Base-by-base conservation (phyloP, 2,113 vertebrate genomes). In the Thamnophis sirtalis region DNA sequence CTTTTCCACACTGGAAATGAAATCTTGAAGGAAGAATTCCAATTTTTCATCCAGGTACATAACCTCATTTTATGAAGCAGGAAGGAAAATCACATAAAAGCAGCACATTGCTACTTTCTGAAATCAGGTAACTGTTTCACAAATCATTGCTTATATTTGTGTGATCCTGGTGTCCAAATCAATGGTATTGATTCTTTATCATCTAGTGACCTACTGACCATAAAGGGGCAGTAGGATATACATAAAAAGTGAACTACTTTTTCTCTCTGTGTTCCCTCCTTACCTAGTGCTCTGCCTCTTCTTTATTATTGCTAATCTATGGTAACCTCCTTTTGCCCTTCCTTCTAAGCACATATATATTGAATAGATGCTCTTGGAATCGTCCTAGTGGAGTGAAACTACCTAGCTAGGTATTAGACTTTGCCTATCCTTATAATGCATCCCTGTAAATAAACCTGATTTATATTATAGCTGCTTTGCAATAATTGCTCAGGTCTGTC, bases 1-100 rank as follows among this genome's bases (percentile, higher is more conserved):
- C 7, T 91, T 80, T 68, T 38, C 55, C 80, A 11, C 3, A 91
- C 91, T 94, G 38, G 89, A 92, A 94, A 91, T 33, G 21, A 92
- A 92, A 54, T 0, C 0, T 6, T 9, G 51, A 13, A 53, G 7
- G 54, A 92, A 93, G 51, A 80, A 1, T 0, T 1, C 43, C 55
- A 51, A 6, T 85, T 88, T 53, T 87, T 43, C 21, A 4, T 58
- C 33, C 85, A 89, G 48, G 3, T 90, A 86, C 73, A 87, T 13
- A 5, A 21, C 0, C 56, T 0, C 38, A 68, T 89, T n/a, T 84
- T 92, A 24, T 48, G 93, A 55, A 33, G 53, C 84, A 84, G 73
- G 94, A 92, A 17, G 7, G 60, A 68, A 51, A 93, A 33, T 51
- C 92, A 55, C 28, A 21, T 21, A 87, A 86, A 85, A 43, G 48